Evolutionary conservation across 2,113 vertebrate genomes (phyloP).

Genomic region (Pluvianellus socialis): DNA sequence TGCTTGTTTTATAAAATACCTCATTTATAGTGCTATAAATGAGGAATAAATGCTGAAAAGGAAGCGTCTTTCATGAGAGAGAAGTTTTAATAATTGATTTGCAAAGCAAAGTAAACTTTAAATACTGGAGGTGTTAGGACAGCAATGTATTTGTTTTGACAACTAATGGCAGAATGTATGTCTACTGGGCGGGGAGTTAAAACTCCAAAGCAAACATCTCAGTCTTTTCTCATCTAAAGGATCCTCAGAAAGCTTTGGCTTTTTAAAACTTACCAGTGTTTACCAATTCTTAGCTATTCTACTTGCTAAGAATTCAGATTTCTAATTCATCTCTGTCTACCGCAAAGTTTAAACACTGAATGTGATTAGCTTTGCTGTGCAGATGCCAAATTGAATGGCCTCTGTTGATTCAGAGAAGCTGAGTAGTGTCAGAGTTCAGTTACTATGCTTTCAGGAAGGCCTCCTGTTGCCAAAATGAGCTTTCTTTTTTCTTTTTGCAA

Average conservation of each 20-base stretch:
- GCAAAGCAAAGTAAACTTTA: background rate
- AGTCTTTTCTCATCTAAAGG: background rate
- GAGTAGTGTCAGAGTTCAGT: conserved; percentile 58
- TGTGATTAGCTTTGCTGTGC: conserved; percentile 45
- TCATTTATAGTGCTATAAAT: background rate
- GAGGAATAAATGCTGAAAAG: background rate
- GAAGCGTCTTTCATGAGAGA: background rate
- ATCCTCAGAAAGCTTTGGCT: background rate
- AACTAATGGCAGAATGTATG: background rate
- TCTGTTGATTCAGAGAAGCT: conserved; percentile 57
- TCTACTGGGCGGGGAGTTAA: background rate
- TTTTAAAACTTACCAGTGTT: background rate
- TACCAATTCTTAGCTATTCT: background rate
- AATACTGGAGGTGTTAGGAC: background rate
- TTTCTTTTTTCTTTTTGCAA: conserved; percentile 22
- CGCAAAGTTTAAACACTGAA: conserved; percentile 12
- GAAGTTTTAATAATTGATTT: background rate
- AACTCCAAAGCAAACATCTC: background rate
- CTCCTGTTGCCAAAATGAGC: conserved; percentile 45
- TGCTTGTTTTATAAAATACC: background rate
- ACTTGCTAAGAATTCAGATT: background rate
- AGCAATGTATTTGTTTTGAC: background rate
- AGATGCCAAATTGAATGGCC: conserved; percentile 38
- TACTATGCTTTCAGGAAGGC: conserved; percentile 49
- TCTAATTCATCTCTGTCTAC: background rate